Base-by-base conservation (phyloP, 2,797 vertebrate genomes). In the Liasis olivaceus region DNA sequence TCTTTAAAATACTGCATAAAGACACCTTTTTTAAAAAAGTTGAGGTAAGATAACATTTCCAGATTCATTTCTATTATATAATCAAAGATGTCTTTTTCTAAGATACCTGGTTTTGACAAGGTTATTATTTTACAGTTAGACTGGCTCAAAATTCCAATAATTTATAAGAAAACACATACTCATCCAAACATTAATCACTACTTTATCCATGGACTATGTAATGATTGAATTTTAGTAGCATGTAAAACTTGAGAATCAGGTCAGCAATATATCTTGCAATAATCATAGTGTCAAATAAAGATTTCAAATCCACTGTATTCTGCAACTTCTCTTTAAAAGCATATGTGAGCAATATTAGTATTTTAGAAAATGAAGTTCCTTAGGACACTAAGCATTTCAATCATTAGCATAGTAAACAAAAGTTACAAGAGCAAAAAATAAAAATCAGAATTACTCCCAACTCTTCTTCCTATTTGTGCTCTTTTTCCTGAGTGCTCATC, bases 1-100 rank as follows among this genome's bases (percentile, higher is more conserved):
- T 95, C 93, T 77, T 95, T 0, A 85, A 96, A 96, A 95, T 54
- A 91, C 4, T 92, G 87, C 60, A 81, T 95, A 90, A 96, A 64
- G 95, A 95, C 87, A 95, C 1, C 90, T 81, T 72, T 77, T 36
- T 95, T 95, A 93, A 69, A 92, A 92, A 94, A 36, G 93, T 93
- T 88, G 93, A 95, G 86, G 93, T 62, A 93, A 12, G 3, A 31
- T 85, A 90, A 90, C 81, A 28, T 26, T 81, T 88, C 64, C 92
- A 54, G 87, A 94, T 96, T 90, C 81, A 95, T 95, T 95, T 94
- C 91, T 85, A 90, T 90, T 94, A n/a, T 72, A 95, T 69, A 92
- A 92, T 94, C 81, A 92, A 93, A 93, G 4, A 93, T 89, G 86
- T 85, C 91, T 94, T 94, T 92, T 92, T 94, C 91, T 56, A 94